Evolutionary conservation across 2,113 vertebrate species (phyloP).

Genomic region (Cariama cristata): DNA sequence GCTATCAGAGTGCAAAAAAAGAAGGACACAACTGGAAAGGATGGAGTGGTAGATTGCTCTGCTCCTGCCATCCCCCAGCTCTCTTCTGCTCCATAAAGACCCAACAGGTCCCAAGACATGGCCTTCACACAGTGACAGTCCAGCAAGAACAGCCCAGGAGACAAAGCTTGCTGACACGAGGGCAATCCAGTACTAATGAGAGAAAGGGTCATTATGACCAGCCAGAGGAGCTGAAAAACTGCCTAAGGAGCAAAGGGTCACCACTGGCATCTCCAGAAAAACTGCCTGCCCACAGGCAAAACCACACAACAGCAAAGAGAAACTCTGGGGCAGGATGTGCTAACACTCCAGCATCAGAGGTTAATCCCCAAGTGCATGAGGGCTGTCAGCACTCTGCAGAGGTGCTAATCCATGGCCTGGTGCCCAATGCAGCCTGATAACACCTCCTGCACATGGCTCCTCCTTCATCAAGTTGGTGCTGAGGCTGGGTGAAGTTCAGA

Average conservation of each 20-base stretch:
- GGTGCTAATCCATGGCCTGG: background rate
- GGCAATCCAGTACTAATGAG: background rate
- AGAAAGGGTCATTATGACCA: background rate
- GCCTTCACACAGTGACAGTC: background rate
- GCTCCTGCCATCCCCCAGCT: background rate
- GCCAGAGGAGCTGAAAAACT: background rate
- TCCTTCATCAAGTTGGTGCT: background rate
- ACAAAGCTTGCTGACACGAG: background rate
- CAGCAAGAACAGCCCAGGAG: background rate
- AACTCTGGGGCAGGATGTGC: background rate
- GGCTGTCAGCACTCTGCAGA: slow-evolving; percentile 3
- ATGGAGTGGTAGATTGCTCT: background rate
- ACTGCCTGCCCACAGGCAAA: background rate
- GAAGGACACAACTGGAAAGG: background rate
- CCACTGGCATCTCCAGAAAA: background rate
- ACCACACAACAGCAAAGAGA: background rate
- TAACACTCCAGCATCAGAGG: background rate
- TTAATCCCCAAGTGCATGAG: background rate
- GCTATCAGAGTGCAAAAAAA: background rate
- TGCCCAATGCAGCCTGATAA: background rate
- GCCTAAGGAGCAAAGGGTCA: background rate
- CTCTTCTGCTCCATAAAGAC: background rate
- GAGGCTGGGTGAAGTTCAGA: background rate
- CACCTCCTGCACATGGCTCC: background rate
- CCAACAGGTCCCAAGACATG: background rate